Percentiles rank a stretch among this genome's conserved stretches.
Evolutionary conservation across 2,888 invertebrate genomes (phyloP).

Genomic region (Apamea monoglypha): DNA sequence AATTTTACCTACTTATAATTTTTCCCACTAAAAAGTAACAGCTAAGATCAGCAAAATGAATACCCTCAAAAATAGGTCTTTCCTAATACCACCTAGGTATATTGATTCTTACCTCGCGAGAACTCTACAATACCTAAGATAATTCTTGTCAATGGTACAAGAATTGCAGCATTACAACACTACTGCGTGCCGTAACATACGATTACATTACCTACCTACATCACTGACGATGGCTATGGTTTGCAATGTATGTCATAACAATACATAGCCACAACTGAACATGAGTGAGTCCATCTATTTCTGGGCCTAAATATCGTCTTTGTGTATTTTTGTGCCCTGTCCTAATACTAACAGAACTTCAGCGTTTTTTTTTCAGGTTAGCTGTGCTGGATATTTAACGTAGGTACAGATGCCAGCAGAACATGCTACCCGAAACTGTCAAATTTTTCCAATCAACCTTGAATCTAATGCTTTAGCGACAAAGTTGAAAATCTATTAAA

Average conservation of each 20-base stretch:
- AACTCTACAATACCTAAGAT: background rate
- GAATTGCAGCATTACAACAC: constrained; percentile 18
- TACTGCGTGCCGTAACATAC: constrained; percentile 22
- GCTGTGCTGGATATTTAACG: too few relatives aligned
- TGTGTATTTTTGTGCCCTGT: background rate
- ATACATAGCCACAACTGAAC: background rate
- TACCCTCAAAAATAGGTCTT: background rate
- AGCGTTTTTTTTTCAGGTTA: too few relatives aligned
- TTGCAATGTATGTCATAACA: background rate
- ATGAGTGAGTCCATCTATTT: background rate
- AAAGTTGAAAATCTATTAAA: too few relatives aligned
- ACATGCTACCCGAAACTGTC: too few relatives aligned
- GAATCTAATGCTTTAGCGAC: too few relatives aligned
- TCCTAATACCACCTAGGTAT: background rate
- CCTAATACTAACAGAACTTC: background rate
- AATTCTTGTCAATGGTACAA: constrained; percentile 15
- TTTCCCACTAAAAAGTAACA: too few relatives aligned
- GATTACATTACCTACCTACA: constrained; percentile 8
- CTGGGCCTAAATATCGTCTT: background rate
- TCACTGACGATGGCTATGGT: background rate
- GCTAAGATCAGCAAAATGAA: too few relatives aligned
- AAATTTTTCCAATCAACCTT: too few relatives aligned
- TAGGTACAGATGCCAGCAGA: too few relatives aligned
- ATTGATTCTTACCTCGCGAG: background rate
- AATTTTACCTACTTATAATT: too few relatives aligned